Percentiles rank a stretch among this genome's conserved stretches.
phyloP scores from a whole-genome alignment of 2,888 invertebrate species.

The Nephrotoma appendiculata region DNA sequence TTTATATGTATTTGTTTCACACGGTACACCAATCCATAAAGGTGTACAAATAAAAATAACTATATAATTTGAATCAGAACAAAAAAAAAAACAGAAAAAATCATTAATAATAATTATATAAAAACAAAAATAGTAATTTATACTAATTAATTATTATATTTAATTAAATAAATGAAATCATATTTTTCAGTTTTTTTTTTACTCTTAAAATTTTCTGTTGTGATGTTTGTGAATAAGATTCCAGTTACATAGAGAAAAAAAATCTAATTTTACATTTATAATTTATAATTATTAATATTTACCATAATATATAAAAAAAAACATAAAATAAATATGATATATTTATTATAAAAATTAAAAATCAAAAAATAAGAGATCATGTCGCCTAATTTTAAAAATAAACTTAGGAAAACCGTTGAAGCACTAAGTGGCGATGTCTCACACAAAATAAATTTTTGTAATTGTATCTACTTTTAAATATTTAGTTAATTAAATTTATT shows the following conservation, averaged over 20 bases:
- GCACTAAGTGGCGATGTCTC: not conserved
- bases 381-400: not conserved
- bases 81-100: not conserved
- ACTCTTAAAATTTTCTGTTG: not conserved
- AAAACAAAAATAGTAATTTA: not conserved
- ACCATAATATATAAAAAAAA: not conserved
- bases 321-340: not conserved
- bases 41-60: not conserved
- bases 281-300: not conserved
- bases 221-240: not conserved
- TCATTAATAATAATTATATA: not conserved
- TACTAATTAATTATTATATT: not conserved
- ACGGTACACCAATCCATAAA: not conserved
- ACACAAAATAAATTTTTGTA: not conserved
- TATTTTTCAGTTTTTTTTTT: not conserved
- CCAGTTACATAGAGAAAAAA: not conserved
- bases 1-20: not conserved
- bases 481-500: not conserved
- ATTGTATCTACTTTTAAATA: not conserved
- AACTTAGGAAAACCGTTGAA: not conserved
- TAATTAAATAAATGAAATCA: not conserved
- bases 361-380: not conserved
- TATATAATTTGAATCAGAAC: not conserved
- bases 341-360: not conserved
- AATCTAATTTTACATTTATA: not conserved